Base-by-base conservation (phyloP, 1,140 invertebrate species). In the Drosophila aff. region DNA sequence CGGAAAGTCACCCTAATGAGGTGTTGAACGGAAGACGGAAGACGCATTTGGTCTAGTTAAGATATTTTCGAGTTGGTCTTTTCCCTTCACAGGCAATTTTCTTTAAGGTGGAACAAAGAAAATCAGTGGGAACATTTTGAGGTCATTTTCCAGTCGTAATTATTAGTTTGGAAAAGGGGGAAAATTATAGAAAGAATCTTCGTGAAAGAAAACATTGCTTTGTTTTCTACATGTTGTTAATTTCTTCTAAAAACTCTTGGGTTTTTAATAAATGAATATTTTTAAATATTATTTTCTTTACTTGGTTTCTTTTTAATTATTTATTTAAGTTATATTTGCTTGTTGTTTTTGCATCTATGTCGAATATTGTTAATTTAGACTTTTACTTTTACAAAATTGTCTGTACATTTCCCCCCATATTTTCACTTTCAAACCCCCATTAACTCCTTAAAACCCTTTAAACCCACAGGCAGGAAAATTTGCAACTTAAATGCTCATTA, bases 21-120 rank as follows among this genome's bases (percentile, higher is more conserved):
- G 83, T 87, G 83, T 61, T 79, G 81, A 87, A 67, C 84, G 81
- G 83, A 83, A 89, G 84, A 53, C 61, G 79, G n/a, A n/a, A n/a
- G 69, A 67, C 71, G 68, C 41, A 50, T 57, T 68, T 52, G 50
- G 44, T 72, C 50, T 78, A 69, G 78, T 90, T 81, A 43, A 78
- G 68, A 71, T 83, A 69, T 79, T 82, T 76, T 23, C 7, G n/a
- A 60, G 41, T 66, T 55, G 23, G 18, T 6, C 41, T 77, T 21
- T 43, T 21, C 38, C 49, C 63, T 81, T 46, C 36, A 67, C 59
- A 53, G 28, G 23, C 52, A 76, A 61, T 61, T 60, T 73, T 36
- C 69, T 36, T 49, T 0, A 9, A 40, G 46, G n/a, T 9, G 16
- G 36, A 66, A 41, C 46, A 76, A 76, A 36, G 21, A 28, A 61